Evolutionary conservation across 2,888 invertebrate genomes (phyloP), one percentile per base, ranked within the genome.

Genomic region (Diadegma fenestrale): DNA sequence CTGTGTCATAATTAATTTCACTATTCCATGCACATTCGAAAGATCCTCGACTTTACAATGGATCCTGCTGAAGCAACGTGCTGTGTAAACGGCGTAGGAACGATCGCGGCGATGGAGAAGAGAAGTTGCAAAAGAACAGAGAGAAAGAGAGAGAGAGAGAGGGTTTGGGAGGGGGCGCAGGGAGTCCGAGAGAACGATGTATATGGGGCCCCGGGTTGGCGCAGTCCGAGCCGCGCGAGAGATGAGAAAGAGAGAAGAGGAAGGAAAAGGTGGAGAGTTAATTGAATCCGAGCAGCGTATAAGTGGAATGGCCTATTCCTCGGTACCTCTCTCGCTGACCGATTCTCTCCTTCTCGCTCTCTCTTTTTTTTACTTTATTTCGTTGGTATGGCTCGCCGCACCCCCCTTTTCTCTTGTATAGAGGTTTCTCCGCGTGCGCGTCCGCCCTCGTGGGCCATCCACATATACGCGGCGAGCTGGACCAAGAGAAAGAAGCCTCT

Each of bases 231-330:
- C 88, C 89, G 89, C 89, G 89, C 86, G 90, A 91, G 90, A 91
- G 92, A 92, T 90, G 92, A 90, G 88, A 88, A 92, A 91, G 90
- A 90, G 90, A 88, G 89, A 90, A 88, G 81, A 87, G 85, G 87
- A 82, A 85, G 88, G 88, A 88, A 86, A 89, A 89, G 89, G 89
- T 87, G 88, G 88, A 89, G 89, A 89, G 93, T 93, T 93, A 93
- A 93, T 93, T 93, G 93, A 93, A 93, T 93, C 92, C 92, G 92
- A 93, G 93, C 92, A 93, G 93, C 92, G 93, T 93, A 93, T 93
- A 93, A 93, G 93, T 93, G 93, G 93, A 93, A 93, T 93, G 91
- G 93, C 92, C 93, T 93, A 93, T 93, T 92, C 92, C 91, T 92
- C 91, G 89, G 90, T 90, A 87, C 87, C 71, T 76, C 61, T 61